Percentiles rank a stretch among this genome's conserved stretches.
Conservation (phyloP, 2,888 invertebrate genomes). For the Caenorhabditis drosophilae region DNA sequence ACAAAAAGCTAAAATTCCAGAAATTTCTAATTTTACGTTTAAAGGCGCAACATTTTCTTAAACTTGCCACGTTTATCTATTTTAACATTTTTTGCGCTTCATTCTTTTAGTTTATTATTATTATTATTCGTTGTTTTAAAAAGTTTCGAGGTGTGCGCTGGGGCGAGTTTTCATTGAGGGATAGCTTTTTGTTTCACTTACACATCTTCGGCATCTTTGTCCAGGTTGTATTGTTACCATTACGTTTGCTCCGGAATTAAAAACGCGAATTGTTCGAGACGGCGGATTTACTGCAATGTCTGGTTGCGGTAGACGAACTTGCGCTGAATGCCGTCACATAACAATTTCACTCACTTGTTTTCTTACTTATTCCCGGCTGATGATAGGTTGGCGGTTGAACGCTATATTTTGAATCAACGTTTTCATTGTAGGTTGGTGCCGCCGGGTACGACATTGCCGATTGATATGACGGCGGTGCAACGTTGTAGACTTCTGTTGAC, state of each 20-base stretch:
- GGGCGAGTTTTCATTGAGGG: no score
- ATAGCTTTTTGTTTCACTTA: no score
- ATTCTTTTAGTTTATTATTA: no score
- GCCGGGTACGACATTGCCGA: constrained; percentile 44
- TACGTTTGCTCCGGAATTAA: constrained; percentile 22
- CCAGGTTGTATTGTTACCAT: constrained; percentile 35
- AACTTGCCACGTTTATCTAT: no score
- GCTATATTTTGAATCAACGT: constrained; percentile 9
- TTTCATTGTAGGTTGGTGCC: constrained; percentile 37
- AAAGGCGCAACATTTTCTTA: no score
- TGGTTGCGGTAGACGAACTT: constrained; percentile 33
- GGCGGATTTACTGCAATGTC: constrained; percentile 13
- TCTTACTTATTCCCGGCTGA: constrained; percentile 32
- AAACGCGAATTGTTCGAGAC: constrained; percentile 14
- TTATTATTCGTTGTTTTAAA: no score
- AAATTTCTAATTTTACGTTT: no score
- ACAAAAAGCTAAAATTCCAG: no score
- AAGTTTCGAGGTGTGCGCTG: no score
- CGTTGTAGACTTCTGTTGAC: constrained; percentile 14
- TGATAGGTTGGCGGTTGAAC: constrained; percentile 32
- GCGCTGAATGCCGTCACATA: constrained; percentile 18
- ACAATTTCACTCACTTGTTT: no score
- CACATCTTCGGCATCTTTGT: constrained; percentile 38
- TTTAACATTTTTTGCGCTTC: no score
- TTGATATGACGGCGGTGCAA: constrained; percentile 40